Percentiles rank a stretch among this genome's conserved stretches.
Conservation (phyloP, 1,140 invertebrate species). For the Trachymyrmex septentrionalis region DNA sequence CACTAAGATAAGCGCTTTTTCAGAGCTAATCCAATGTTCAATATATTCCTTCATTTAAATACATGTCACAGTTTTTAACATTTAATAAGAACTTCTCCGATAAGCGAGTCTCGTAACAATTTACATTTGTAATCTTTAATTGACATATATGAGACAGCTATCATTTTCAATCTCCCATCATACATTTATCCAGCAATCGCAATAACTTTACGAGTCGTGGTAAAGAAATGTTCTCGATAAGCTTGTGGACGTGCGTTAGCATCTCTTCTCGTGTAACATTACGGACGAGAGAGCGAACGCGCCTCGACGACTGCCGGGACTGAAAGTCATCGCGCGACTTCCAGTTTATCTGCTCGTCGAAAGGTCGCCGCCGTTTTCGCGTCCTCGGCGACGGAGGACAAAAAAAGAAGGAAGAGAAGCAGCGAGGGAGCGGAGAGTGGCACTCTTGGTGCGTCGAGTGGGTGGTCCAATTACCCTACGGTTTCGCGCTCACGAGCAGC, state of each 20-base stretch:
- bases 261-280: slow-evolving; percentile 3
- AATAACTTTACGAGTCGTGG: slow-evolving; percentile 7
- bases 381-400: slow-evolving; percentile 33
- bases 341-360: slow-evolving; percentile 57
- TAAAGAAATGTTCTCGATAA: slow-evolving; percentile 23
- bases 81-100: not conserved
- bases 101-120: not conserved
- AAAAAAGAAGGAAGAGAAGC: slow-evolving; percentile 48
- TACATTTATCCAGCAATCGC: slow-evolving; percentile 11
- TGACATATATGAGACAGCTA: not conserved
- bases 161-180: not conserved
- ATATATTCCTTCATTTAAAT: not conserved
- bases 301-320: not conserved
- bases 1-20: not conserved
- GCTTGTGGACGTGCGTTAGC: slow-evolving; percentile 1
- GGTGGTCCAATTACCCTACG: slow-evolving; percentile 86
- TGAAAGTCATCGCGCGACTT: slow-evolving; percentile 54
- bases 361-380: slow-evolving; percentile 56
- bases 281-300: not conserved
- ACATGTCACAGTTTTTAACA: not conserved
- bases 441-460: slow-evolving; percentile 76
- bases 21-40: not conserved
- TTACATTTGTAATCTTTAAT: slow-evolving; percentile 27
- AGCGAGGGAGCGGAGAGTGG: slow-evolving; percentile 67
- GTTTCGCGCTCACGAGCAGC: slow-evolving; percentile 82